phyloP scores from a whole-genome alignment of 2,113 vertebrate genomes.

The Oryctolagus cuniculus region DNA sequence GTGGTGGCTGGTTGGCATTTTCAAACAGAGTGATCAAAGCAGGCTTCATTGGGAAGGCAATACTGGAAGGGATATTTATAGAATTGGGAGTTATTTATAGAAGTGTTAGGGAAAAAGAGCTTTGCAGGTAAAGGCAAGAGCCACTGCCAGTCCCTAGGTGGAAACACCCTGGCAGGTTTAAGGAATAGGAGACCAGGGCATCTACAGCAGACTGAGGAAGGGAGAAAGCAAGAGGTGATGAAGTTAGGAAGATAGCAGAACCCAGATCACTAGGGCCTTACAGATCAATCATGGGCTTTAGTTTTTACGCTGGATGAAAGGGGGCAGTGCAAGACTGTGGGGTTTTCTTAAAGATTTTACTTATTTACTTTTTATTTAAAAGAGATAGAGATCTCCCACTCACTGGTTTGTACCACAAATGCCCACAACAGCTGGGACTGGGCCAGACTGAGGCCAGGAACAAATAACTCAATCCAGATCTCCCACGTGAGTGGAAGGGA shows the following conservation, averaged over 20 bases:
- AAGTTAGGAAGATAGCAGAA: background rate
- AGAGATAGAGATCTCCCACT: too few species aligned
- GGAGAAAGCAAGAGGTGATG: background rate
- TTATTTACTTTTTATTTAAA: too few species aligned
- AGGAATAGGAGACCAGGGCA: background rate
- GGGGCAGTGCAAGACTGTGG: background rate
- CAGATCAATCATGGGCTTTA: background rate
- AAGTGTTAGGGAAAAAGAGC: background rate
- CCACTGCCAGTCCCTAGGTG: background rate
- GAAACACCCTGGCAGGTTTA: background rate
- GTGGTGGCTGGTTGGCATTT: background rate
- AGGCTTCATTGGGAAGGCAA: background rate
- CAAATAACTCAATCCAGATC: too few species aligned
- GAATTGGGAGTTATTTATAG: too few species aligned
- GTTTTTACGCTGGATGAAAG: background rate
- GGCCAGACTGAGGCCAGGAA: too few species aligned
- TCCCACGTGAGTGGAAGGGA: too few species aligned
- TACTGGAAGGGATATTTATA: too few species aligned
- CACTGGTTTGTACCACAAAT: too few species aligned
- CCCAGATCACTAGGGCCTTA: background rate
- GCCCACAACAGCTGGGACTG: too few species aligned
- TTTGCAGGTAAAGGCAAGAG: background rate
- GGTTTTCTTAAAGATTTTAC: too few species aligned
- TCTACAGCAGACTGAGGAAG: background rate
- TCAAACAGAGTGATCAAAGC: background rate